Evolutionary conservation across 2,797 vertebrate species (phyloP).

Genomic region (Rallus crepitans): DNA sequence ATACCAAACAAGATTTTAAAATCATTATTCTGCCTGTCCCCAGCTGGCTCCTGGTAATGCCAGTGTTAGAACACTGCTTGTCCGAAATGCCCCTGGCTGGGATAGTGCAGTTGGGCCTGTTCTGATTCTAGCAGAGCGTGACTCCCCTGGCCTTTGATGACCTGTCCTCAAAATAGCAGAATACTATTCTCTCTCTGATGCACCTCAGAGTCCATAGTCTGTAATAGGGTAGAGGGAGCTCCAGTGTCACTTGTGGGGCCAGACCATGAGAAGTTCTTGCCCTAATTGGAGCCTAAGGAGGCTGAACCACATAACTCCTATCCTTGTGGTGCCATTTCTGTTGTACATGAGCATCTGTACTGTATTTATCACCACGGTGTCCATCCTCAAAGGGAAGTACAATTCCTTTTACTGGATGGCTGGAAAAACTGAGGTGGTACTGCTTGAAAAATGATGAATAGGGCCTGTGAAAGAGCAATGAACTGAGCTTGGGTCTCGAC

Average conservation of each 20-base stretch:
- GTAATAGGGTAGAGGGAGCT: neutral
- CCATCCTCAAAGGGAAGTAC: neutral
- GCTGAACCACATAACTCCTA: too few relatives aligned
- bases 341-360: neutral
- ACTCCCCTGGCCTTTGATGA: neutral
- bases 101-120: neutral
- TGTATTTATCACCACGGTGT: neutral
- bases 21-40: neutral
- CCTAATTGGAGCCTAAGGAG: neutral
- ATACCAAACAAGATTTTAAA: neutral
- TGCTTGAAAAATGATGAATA: neutral
- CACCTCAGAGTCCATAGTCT: neutral
- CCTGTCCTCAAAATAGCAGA: neutral
- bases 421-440: neutral
- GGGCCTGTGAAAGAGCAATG: neutral
- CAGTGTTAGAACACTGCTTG: rapidly evolving
- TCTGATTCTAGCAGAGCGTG: neutral
- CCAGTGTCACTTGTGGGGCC: neutral
- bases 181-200: neutral
- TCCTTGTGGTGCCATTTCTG: neutral
- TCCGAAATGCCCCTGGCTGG: neutral
- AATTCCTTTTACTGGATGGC: neutral
- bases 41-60: neutral
- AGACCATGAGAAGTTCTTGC: neutral
- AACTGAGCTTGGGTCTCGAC: neutral